phyloP scores from a whole-genome alignment of 2,888 invertebrate genomes.

The Cosmia trapezina region DNA sequence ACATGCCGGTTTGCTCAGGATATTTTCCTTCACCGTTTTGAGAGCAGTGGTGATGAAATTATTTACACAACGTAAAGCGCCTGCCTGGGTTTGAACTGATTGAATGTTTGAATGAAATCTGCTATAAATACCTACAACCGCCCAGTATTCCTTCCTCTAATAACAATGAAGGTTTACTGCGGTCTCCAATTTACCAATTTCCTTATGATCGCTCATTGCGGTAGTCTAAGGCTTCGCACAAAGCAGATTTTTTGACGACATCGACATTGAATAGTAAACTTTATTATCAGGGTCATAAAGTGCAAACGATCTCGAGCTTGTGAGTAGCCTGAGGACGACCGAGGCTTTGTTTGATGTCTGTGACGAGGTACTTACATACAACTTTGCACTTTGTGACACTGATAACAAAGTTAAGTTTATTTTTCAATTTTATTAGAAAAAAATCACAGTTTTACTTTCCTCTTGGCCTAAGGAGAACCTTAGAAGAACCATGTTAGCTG shows the following conservation, averaged over 20 bases:
- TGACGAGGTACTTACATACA: neutral
- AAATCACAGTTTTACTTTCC: neutral
- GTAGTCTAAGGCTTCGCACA: neutral
- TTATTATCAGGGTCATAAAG: constrained; percentile 14
- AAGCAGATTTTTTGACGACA: neutral
- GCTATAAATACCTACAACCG: neutral
- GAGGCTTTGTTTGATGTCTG: neutral
- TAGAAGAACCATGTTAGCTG: too few relatives aligned
- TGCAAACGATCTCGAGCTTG: neutral
- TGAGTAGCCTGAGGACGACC: neutral
- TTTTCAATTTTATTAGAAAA: neutral
- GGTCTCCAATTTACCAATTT: constrained; percentile 13
- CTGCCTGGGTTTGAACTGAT: neutral
- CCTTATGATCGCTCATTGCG: constrained; percentile 12
- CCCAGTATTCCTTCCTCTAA: neutral
- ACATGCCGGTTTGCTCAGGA: neutral
- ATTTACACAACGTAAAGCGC: neutral
- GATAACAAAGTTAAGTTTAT: constrained; percentile 6
- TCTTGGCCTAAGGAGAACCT: neutral
- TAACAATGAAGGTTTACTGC: constrained; percentile 28
- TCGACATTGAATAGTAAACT: constrained; percentile 26
- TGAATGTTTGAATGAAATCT: too few relatives aligned
- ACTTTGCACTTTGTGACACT: constrained; percentile 1
- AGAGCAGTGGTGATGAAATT: neutral
- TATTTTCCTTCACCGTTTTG: neutral